phyloP scores from a whole-genome alignment of 2,113 vertebrate species.

The Neodon shergylaensis region DNA sequence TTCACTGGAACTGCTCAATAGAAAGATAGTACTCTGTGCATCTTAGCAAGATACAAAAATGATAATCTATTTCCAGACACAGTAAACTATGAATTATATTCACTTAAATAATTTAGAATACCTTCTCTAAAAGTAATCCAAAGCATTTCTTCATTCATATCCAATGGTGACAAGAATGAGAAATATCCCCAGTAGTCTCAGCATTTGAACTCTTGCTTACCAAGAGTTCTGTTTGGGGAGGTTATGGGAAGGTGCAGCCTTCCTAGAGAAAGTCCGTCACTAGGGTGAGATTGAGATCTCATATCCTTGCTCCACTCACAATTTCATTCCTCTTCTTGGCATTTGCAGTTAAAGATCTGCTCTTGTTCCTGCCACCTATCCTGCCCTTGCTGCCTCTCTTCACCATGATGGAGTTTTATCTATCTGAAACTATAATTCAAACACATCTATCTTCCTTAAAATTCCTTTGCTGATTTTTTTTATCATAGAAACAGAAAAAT shows the following conservation, averaged over 20 bases:
- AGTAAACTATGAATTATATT: not conserved
- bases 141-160: not conserved
- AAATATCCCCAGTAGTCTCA: not conserved
- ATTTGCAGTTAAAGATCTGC: not conserved
- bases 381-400: not conserved
- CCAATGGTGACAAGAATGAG: not conserved
- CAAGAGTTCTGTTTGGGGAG: too few species aligned
- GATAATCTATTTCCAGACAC: not conserved
- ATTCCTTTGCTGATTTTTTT: not conserved
- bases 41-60: not conserved
- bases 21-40: not conserved
- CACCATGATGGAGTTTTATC: not conserved
- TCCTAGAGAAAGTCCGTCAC: not conserved
- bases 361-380: not conserved
- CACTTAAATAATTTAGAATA: slow-evolving; percentile 27
- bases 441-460: not conserved
- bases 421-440: too few species aligned
- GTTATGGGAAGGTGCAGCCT: too few species aligned
- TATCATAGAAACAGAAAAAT: not conserved
- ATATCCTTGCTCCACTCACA: too few species aligned
- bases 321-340: not conserved
- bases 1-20: not conserved
- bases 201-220: not conserved
- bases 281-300: not conserved
- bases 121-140: not conserved